These are phyloP conservation scores for Caloenas nicobarica DNA, from an alignment of 2,113 vertebrate genomes.

Conservation along the genomic window DNA sequence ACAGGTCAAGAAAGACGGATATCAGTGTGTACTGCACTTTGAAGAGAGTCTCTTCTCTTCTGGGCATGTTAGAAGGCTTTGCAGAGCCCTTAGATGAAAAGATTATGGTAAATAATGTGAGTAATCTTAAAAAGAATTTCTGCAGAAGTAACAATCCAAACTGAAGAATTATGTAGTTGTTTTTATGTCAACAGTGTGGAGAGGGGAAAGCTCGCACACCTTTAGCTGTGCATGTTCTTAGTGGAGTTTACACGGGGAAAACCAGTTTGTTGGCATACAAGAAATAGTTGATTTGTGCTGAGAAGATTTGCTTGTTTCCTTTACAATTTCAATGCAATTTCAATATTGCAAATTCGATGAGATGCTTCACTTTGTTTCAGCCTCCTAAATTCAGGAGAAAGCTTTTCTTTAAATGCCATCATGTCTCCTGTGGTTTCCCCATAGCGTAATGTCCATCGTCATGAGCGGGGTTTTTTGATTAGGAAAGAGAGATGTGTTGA, in stretches of 20 bases:
- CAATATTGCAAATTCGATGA: background rate
- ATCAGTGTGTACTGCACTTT: accelerated
- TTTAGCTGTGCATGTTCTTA: background rate
- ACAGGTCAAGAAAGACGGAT: background rate
- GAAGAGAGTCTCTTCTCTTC: background rate
- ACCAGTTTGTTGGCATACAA: background rate
- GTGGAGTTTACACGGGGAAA: background rate
- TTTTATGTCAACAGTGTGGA: background rate
- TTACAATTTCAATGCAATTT: too few relatives aligned
- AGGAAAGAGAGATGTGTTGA: background rate
- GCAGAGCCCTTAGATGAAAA: background rate
- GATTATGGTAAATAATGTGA: background rate
- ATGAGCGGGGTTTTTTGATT: background rate
- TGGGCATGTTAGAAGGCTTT: background rate
- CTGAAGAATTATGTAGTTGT: background rate
- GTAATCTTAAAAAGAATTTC: background rate
- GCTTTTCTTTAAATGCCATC: background rate
- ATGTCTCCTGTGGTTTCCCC: accelerated
- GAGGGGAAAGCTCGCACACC: background rate
- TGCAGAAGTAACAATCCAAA: background rate
- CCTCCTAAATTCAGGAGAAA: background rate
- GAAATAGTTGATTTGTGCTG: background rate
- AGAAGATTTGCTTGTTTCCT: background rate
- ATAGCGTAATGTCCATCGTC: accelerated
- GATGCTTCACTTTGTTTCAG: background rate